Conservation (phyloP, 2,113 vertebrate species). For the Brachionichthys hirsutus region DNA sequence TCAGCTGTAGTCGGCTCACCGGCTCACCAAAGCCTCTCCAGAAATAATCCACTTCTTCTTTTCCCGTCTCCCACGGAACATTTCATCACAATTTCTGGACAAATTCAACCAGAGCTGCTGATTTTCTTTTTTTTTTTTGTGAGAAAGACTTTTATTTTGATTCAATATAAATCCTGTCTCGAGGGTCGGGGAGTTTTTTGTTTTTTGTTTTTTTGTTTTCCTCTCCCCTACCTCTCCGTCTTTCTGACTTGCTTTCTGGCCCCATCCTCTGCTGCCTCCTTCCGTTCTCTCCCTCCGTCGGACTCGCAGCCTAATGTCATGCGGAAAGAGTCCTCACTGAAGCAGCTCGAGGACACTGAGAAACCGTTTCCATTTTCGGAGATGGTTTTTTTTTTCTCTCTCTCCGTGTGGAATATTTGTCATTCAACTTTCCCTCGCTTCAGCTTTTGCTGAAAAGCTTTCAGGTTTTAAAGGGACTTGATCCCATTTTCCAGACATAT, state of each 20-base stretch:
- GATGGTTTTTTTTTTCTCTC: conserved; percentile 9
- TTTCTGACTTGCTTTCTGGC: conserved; percentile 28
- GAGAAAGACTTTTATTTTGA: conserved; percentile 70
- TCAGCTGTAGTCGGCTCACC: conserved; percentile 69
- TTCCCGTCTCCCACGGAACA: conserved; percentile 60
- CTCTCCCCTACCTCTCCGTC: conserved; percentile 15
- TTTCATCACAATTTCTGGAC: conserved; percentile 72
- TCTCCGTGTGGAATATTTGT: conserved; percentile 60
- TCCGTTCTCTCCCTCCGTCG: conserved; percentile 34
- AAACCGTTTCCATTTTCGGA: conserved; percentile 71
- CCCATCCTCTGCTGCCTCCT: conserved; percentile 33
- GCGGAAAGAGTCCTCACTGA: conserved; percentile 64
- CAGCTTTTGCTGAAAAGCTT: conserved; percentile 69
- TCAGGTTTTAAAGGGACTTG: conserved; percentile 77
- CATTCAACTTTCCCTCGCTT: conserved; percentile 64
- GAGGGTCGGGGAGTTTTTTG: conserved; percentile 25
- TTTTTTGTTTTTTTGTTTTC: too few species aligned
- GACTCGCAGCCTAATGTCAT: conserved; percentile 62
- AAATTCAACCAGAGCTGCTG: conserved; percentile 66
- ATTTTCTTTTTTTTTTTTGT: too few species aligned
- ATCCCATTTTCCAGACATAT: conserved; percentile 82
- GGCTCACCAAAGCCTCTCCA: conserved; percentile 67
- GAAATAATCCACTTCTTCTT: conserved; percentile 63
- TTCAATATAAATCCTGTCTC: conserved; percentile 70
- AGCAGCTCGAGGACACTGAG: conserved; percentile 65